These are phyloP conservation scores for Natator depressus DNA, from an alignment of 2,113 vertebrate species.

Conservation along the genomic window DNA sequence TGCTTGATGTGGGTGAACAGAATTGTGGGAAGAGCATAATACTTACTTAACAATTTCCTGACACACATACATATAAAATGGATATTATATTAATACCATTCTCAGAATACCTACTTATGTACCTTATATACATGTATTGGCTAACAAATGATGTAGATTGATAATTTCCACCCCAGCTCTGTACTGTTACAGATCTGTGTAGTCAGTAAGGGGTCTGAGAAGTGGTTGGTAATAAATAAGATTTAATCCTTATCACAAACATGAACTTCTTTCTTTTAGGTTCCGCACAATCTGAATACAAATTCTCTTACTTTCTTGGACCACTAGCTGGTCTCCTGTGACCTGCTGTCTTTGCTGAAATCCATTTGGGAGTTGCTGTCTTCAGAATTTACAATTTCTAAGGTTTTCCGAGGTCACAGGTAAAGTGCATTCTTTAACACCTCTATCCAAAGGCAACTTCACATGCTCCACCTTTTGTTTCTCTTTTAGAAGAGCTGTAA, in stretches of 20 bases:
- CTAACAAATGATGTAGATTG: not conserved
- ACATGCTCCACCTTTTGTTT: not conserved
- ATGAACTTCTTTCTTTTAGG: not conserved
- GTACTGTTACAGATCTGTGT: not conserved
- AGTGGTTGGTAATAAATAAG: not conserved
- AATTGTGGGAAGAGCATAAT: too few relatives aligned
- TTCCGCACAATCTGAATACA: not conserved
- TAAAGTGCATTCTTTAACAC: not conserved
- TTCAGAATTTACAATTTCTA: not conserved
- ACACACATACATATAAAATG: too few relatives aligned
- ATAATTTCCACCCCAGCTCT: fast-evolving
- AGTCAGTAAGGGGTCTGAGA: fast-evolving
- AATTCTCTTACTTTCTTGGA: not conserved
- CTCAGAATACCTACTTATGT: too few relatives aligned
- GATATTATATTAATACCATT: too few relatives aligned
- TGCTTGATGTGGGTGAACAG: too few relatives aligned
- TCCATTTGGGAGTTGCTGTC: not conserved
- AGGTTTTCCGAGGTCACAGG: not conserved
- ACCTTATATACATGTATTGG: too few relatives aligned
- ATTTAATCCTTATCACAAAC: not conserved
- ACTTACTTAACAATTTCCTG: too few relatives aligned
- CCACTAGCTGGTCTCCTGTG: not conserved
- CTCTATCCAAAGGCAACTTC: not conserved
- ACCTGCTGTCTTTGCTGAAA: not conserved
- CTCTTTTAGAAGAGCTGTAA: not conserved